These are phyloP conservation scores for Cyanistes caeruleus DNA, from an alignment of 2,113 vertebrate species.

Conservation along the genomic window DNA sequence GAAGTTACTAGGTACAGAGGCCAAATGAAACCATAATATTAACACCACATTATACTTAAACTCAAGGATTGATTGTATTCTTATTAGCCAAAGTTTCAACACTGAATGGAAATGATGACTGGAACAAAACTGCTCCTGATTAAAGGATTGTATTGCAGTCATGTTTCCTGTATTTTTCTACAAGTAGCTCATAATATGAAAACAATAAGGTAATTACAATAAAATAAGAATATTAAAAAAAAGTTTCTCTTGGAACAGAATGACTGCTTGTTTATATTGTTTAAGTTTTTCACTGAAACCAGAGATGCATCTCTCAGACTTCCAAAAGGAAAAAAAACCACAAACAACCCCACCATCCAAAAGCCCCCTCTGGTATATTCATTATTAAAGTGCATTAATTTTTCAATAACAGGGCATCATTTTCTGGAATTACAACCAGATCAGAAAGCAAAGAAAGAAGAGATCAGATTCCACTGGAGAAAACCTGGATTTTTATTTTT, in stretches of 20 bases:
- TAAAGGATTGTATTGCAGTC: constrained; percentile 72
- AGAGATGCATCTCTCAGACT: constrained; percentile 56
- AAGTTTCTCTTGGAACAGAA: constrained; percentile 65
- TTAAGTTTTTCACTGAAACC: constrained; percentile 69
- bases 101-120: constrained; percentile 56
- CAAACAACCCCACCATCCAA: background rate
- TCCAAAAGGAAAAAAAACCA: background rate
- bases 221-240: constrained; percentile 67
- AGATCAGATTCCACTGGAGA: background rate
- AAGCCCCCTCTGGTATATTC: background rate
- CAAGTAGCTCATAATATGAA: constrained; percentile 77
- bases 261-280: constrained; percentile 53
- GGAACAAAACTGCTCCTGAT: constrained; percentile 63
- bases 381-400: background rate
- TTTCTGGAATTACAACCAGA: constrained; percentile 32
- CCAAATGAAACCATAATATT: background rate
- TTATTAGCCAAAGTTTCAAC: constrained; percentile 35
- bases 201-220: constrained; percentile 77
- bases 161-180: constrained; percentile 78
- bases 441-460: constrained; percentile 2
- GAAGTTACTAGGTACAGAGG: background rate
- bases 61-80: constrained; percentile 23
- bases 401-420: constrained; percentile 14
- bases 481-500: background rate
- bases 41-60: background rate